These are phyloP conservation scores for Teleiodes luculella DNA, from an alignment of 2,888 invertebrate genomes.

Conservation along the genomic window DNA sequence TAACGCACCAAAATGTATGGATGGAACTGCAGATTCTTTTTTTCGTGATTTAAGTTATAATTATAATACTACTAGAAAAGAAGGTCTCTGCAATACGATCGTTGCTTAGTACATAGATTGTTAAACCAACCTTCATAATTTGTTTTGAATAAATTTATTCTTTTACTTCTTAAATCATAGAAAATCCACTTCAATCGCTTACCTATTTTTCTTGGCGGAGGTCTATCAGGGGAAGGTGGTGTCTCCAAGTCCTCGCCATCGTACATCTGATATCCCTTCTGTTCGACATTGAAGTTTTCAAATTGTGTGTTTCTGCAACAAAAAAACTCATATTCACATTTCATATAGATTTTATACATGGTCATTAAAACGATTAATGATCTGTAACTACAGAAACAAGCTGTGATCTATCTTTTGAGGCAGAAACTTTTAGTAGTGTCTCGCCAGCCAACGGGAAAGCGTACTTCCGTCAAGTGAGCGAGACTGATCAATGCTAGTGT, in stretches of 20 bases:
- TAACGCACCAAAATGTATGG: too few relatives aligned
- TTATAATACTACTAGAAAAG: too few relatives aligned
- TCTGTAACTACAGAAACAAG: neutral
- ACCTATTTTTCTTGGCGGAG: slow-evolving; percentile 88
- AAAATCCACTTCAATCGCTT: neutral
- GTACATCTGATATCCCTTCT: slow-evolving; percentile 78
- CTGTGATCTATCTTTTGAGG: neutral
- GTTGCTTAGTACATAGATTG: too few relatives aligned
- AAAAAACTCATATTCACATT: slow-evolving; percentile 19
- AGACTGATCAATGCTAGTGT: neutral
- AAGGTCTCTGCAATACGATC: too few relatives aligned
- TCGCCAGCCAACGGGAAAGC: neutral
- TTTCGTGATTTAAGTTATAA: too few relatives aligned
- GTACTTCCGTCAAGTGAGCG: slow-evolving; percentile 1
- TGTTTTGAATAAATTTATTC: neutral
- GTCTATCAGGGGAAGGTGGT: slow-evolving; percentile 89
- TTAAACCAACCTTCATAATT: too few relatives aligned
- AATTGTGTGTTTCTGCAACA: slow-evolving; percentile 80
- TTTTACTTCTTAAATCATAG: neutral
- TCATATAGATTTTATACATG: too few relatives aligned
- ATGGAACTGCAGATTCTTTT: too few relatives aligned
- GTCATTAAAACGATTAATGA: too few relatives aligned
- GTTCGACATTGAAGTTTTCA: slow-evolving; percentile 82
- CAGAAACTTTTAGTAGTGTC: slow-evolving; percentile 7
- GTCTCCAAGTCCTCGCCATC: slow-evolving; percentile 86